phyloP scores from a whole-genome alignment of 2,113 vertebrate species.

The Lampris megalopsis region DNA sequence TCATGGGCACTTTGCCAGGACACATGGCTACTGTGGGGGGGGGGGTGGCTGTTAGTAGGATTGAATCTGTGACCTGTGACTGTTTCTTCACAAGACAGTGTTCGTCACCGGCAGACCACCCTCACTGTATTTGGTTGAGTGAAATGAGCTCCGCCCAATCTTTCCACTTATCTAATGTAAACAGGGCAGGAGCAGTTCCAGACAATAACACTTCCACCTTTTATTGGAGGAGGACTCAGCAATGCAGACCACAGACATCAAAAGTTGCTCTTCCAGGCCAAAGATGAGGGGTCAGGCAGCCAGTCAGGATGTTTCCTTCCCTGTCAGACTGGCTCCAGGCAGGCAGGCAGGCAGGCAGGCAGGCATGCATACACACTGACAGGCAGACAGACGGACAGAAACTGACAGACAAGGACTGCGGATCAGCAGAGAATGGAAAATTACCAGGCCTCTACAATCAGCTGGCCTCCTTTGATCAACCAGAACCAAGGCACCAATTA shows the following conservation, averaged over 20 bases:
- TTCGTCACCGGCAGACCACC: background rate
- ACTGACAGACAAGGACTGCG: constrained; percentile 22
- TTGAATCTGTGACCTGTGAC: constrained; percentile 20
- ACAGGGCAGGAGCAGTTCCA: constrained; percentile 8
- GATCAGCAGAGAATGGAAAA: constrained; percentile 64
- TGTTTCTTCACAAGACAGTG: background rate
- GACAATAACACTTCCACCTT: constrained; percentile 21
- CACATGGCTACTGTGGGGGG: constrained; percentile 8
- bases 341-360: constrained; percentile 11
- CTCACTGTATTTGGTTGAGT: background rate
- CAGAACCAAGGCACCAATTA: constrained; percentile 67
- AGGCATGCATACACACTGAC: constrained; percentile 33
- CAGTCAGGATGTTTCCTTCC: background rate
- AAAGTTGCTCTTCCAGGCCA: constrained; percentile 10
- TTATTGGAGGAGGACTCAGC: constrained; percentile 30
- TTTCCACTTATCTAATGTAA: background rate
- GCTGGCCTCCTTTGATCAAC: constrained; percentile 69
- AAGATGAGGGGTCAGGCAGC: background rate
- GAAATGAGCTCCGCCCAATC: background rate
- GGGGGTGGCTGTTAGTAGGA: background rate
- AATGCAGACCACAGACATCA: constrained; percentile 31
- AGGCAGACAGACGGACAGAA: constrained; percentile 13
- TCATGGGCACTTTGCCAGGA: constrained; percentile 12
- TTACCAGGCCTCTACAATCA: constrained; percentile 64
- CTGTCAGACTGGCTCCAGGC: constrained; percentile 8